A percentile compares a stretch with the other conserved stretches of the same genome.
Evolutionary conservation across 2,888 invertebrate genomes (phyloP).

Genomic region (Pammene fasciana): DNA sequence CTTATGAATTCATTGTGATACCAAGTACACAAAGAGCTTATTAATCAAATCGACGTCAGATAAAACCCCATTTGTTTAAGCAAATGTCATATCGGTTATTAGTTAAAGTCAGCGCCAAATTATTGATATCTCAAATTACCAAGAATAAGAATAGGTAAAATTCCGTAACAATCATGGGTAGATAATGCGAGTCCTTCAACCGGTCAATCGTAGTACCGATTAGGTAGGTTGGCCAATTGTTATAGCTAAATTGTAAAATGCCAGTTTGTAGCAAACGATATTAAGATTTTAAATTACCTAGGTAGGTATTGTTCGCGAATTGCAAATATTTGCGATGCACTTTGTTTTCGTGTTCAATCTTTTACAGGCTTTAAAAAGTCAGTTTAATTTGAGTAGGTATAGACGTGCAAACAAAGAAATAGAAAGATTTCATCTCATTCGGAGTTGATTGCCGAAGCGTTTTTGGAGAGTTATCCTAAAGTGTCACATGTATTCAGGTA

Average conservation of each 20-base stretch:
- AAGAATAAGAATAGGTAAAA: conserved; percentile 29
- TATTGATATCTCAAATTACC: conserved; percentile 39
- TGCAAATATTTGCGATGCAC: neutral
- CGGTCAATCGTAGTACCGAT: conserved; percentile 19
- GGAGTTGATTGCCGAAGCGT: too few species aligned
- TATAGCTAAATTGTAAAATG: conserved; percentile 13
- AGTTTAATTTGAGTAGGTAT: neutral
- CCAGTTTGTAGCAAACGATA: neutral
- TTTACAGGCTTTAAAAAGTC: neutral
- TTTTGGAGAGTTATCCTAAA: too few species aligned
- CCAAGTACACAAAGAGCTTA: conserved; percentile 41
- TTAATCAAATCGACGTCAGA: conserved; percentile 38
- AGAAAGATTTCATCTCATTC: too few species aligned
- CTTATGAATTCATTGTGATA: conserved; percentile 36
- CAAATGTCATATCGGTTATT: conserved; percentile 42
- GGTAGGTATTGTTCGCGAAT: neutral
- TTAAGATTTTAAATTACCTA: neutral
- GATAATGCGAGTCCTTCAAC: conserved; percentile 29
- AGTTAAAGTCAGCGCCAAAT: conserved; percentile 38
- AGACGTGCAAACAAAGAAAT: too few species aligned
- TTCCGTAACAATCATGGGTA: conserved; percentile 20
- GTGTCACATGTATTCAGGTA: conserved; percentile 57
- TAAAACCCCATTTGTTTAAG: conserved; percentile 38
- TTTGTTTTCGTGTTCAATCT: neutral
- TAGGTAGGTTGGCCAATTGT: conserved; percentile 17